Evolutionary conservation across 2,113 vertebrate species (phyloP).

Genomic region (Cisticola juncidis): DNA sequence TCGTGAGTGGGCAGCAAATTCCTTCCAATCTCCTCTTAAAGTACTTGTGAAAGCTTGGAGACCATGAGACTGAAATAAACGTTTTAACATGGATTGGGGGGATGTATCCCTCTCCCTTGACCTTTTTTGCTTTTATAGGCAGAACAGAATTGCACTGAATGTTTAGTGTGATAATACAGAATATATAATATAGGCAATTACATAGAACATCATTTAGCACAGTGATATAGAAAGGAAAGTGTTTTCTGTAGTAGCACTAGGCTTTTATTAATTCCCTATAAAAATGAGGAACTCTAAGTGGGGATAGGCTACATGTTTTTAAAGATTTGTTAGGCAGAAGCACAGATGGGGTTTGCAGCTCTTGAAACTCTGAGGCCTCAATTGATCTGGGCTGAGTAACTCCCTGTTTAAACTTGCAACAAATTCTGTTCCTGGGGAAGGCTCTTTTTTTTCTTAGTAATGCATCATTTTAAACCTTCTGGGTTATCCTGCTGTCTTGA

Average conservation of each 20-base stretch:
- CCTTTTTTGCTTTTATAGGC: conserved; percentile 52
- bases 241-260: conserved; percentile 15
- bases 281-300: background rate
- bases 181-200: background rate
- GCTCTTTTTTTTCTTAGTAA: background rate
- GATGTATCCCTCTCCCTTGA: conserved; percentile 35
- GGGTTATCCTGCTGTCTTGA: conserved; percentile 6
- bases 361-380: background rate
- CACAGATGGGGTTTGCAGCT: background rate
- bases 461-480: background rate
- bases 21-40: conserved; percentile 71
- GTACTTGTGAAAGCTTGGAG: conserved; percentile 65
- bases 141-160: conserved; percentile 42
- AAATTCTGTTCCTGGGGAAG: background rate
- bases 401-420: background rate
- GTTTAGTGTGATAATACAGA: conserved; percentile 34
- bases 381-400: background rate
- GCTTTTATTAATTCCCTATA: background rate
- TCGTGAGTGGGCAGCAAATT: conserved; percentile 71
- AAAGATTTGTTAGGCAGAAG: background rate
- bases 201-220: background rate
- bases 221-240: background rate
- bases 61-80: conserved; percentile 62
- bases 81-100: conserved; percentile 55
- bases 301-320: background rate